phyloP scores from a whole-genome alignment of 2,888 invertebrate species.

The Cryptophagus acutangulus region DNA sequence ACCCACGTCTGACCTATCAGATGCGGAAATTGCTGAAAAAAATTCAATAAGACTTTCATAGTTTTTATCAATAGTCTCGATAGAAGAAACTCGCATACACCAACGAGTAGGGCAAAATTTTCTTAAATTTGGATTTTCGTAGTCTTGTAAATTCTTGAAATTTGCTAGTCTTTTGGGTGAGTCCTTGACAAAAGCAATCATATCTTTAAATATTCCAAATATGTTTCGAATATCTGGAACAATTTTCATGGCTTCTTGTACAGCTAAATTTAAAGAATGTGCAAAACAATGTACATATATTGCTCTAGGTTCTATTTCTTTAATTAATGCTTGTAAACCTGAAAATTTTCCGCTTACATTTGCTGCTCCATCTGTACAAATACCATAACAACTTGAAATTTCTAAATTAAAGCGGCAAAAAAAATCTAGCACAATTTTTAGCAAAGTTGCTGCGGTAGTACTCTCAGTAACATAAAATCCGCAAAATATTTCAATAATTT shows the following conservation, averaged over 20 bases:
- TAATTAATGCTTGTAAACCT: conserved; percentile 9
- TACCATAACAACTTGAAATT: not conserved
- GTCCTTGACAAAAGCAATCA: not conserved
- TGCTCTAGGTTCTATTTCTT: conserved; percentile 5
- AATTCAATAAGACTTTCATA: conserved; percentile 2
- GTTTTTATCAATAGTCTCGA: conserved; percentile 3
- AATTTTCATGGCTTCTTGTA: conserved; percentile 7
- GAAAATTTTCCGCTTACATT: conserved; percentile 6
- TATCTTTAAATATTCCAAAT: not conserved
- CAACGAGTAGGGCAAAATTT: conserved; percentile 12
- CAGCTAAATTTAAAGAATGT: conserved; percentile 10
- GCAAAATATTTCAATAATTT: conserved; percentile 8
- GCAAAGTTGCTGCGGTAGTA: conserved; percentile 6
- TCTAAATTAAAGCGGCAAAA: not conserved
- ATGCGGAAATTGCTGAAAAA: not conserved
- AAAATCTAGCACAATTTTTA: conserved; percentile 9
- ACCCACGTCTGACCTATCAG: not conserved
- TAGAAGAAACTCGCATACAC: conserved; percentile 8
- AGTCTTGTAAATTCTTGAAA: not conserved
- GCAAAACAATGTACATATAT: conserved; percentile 10
- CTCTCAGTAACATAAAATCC: conserved; percentile 8
- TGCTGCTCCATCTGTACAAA: conserved; percentile 5
- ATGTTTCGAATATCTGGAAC: not conserved
- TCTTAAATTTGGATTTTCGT: not conserved
- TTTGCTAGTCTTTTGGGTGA: not conserved